Conservation (phyloP, 2,113 vertebrate species). For the Halcyon senegalensis region DNA sequence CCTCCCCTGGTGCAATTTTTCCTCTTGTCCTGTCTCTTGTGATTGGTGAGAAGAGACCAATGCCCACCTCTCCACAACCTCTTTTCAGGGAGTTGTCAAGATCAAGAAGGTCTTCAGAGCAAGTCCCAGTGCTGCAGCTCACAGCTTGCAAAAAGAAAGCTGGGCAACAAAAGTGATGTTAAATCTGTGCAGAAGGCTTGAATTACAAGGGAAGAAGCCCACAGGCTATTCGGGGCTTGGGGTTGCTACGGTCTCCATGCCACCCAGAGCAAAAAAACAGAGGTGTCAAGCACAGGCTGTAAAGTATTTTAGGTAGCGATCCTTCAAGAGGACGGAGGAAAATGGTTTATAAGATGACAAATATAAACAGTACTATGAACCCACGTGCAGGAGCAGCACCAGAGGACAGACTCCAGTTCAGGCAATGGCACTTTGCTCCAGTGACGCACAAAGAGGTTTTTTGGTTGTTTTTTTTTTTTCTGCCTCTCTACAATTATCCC, state of each 20-base stretch:
- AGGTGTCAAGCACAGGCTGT: too few relatives aligned
- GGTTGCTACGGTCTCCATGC: accelerated
- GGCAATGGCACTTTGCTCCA: neutral
- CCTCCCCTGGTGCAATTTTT: too few relatives aligned
- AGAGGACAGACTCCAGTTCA: neutral
- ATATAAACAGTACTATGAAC: neutral
- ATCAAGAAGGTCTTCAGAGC: neutral
- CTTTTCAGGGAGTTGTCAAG: too few relatives aligned
- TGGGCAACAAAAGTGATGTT: accelerated
- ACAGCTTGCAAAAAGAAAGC: accelerated
- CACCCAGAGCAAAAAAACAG: neutral
- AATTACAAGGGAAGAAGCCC: neutral
- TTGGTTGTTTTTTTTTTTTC: too few relatives aligned
- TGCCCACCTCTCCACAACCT: too few relatives aligned
- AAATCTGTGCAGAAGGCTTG: neutral
- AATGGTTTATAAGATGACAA: accelerated
- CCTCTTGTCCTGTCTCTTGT: too few relatives aligned
- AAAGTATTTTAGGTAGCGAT: neutral
- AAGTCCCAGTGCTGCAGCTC: accelerated
- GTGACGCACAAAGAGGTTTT: too few relatives aligned
- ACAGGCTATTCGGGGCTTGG: neutral
- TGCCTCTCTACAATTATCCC: neutral
- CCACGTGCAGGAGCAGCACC: neutral
- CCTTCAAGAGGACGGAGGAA: neutral
- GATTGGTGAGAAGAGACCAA: too few relatives aligned